Conservation (phyloP, 2,888 invertebrate genomes). For the Agonopterix subpropinquella region DNA sequence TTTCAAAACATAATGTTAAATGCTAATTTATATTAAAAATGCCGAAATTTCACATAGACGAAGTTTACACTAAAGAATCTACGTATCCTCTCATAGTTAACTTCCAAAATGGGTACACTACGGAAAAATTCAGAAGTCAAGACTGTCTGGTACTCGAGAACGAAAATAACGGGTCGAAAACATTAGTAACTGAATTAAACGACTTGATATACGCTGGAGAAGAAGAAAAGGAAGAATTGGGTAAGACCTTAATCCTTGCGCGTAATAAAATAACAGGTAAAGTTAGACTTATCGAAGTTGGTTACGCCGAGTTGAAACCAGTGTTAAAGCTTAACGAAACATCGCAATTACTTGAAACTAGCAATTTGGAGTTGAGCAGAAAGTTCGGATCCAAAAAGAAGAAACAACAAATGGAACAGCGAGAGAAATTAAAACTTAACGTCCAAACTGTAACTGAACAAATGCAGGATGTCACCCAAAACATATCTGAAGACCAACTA, state of each 20-base stretch:
- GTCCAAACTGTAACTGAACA: constrained; percentile 74
- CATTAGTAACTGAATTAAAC: constrained; percentile 32
- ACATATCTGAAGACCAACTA: constrained; percentile 38
- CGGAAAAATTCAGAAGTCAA: constrained; percentile 30
- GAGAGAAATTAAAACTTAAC: constrained; percentile 75
- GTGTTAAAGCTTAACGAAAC: constrained; percentile 26
- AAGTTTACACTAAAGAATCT: constrained; percentile 35
- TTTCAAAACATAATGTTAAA: neutral
- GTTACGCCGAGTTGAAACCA: constrained; percentile 43
- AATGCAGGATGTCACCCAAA: constrained; percentile 69
- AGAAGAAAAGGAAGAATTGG: constrained; percentile 37
- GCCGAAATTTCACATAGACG: constrained; percentile 44
- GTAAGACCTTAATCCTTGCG: constrained; percentile 43
- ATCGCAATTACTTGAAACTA: constrained; percentile 32
- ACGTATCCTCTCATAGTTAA: constrained; percentile 38
- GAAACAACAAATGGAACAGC: constrained; percentile 76
- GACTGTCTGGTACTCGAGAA: constrained; percentile 35
- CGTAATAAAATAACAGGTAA: constrained; percentile 50
- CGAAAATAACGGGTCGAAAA: constrained; percentile 27
- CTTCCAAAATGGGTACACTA: constrained; percentile 57
- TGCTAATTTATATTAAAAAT: constrained; percentile 20
- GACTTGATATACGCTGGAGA: constrained; percentile 46
- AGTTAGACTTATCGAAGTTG: constrained; percentile 47
- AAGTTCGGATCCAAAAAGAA: constrained; percentile 80
- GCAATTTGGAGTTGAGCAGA: constrained; percentile 66